A percentile compares a stretch with the other conserved stretches of the same genome.
phyloP scores from a whole-genome alignment of 2,797 vertebrate species.

The Centropyge bicolor region DNA sequence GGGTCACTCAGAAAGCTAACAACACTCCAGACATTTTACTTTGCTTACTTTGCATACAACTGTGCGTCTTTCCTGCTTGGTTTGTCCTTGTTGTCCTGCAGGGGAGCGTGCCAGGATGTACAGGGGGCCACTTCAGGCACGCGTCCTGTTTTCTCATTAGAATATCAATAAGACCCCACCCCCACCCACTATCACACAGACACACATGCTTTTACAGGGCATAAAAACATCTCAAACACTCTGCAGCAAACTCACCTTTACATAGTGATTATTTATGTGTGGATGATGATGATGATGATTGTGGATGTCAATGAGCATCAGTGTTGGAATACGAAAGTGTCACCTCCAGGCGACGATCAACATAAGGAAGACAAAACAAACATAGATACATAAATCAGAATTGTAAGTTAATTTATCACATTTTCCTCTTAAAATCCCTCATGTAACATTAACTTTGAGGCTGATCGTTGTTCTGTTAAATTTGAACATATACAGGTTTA shows the following conservation, averaged over 20 bases:
- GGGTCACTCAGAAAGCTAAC: not conserved
- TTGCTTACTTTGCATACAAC: not conserved
- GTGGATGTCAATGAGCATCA: no score
- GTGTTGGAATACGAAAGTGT: no score
- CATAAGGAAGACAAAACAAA: no score
- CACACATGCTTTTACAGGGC: constrained; percentile 18
- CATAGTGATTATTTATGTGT: no score
- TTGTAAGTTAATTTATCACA: not conserved
- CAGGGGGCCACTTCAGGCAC: constrained; percentile 71
- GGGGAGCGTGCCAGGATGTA: constrained; percentile 65
- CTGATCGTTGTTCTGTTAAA: not conserved
- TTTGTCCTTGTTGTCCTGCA: constrained; percentile 43
- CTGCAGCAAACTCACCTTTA: no score
- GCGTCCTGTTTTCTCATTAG: constrained; percentile 76
- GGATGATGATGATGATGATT: no score
- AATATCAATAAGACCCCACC: constrained; percentile 66
- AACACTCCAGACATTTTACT: constrained; percentile 4
- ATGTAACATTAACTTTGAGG: not conserved
- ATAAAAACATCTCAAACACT: not conserved
- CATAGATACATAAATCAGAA: no score
- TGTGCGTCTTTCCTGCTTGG: constrained; percentile 29
- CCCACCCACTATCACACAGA: constrained; percentile 18
- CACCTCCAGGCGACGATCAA: no score
- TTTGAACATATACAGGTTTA: not conserved
- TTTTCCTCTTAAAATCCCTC: not conserved